phyloP scores from a whole-genome alignment of 2,113 vertebrate genomes.

The Campylorhamphus procurvoides region DNA sequence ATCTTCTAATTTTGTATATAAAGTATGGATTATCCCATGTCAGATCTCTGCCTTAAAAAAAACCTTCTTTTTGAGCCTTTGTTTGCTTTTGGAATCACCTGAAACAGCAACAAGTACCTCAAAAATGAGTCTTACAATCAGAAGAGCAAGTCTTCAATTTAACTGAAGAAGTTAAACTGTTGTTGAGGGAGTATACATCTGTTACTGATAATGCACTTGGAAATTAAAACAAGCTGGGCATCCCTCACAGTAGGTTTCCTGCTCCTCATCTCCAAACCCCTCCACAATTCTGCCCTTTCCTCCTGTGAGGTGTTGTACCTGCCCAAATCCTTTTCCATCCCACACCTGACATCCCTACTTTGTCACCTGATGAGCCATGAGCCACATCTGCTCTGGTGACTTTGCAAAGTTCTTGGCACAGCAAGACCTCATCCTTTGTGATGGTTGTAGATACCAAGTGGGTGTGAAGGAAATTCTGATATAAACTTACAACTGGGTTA shows the following conservation, averaged over 20 bases:
- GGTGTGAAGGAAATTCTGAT: background rate
- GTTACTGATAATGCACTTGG: background rate
- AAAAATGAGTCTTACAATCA: background rate
- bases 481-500: background rate
- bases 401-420: background rate
- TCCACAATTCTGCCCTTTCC: background rate
- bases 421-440: background rate
- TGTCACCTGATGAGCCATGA: background rate
- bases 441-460: background rate
- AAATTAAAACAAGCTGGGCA: background rate
- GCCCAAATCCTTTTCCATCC: background rate
- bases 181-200: too few relatives aligned
- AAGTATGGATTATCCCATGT: background rate
- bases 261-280: background rate
- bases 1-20: background rate
- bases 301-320: background rate
- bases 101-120: background rate
- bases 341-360: background rate
- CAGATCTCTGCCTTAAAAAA: background rate
- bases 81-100: background rate
- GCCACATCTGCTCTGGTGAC: fast-evolving
- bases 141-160: background rate
- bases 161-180: background rate
- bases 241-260: background rate
- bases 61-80: background rate